Evolutionary conservation across 92 coral and sea anemone genomes (phyloP), one percentile per base, ranked within the genome.

Genomic region (Plumapathes pennacea): DNA sequence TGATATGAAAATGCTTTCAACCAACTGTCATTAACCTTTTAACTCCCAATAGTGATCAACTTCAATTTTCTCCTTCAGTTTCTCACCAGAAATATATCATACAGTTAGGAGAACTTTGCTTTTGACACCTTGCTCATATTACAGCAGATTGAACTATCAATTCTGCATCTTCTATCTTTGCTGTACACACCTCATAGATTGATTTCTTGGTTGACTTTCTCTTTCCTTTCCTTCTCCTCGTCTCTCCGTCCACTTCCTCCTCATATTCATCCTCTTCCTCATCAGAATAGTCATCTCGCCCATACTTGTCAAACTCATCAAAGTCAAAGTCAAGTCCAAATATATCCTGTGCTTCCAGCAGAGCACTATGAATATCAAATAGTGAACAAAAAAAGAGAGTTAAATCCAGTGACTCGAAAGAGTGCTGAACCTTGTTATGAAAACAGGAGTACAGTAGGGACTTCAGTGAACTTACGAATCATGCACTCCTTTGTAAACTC

Each of bases 291-390:
- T 80, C 97, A 2, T 85, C 97, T 53, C 74, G 79, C 5, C 94
- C 99, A 74, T 80, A 94, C 54, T 76, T 89, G 64, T 94, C 99
- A 94, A 94, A 94, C 25, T 94, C 99, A 53, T 90, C 99, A 75
- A 76, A 69, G 46, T 94, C 97, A 85, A 94, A 94, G 53, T 89
- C 99, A 59, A 94, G 73, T 13, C 99, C 99, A 85, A 94, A 94
- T n/a, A 90, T 94, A 70, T 94, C 99, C 62, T 94, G 99, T 7
- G 99, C 99, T 69, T 94, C 99, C 74, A 88, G 96, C 17, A 94
- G 64, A 15, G 99, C 99, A 48, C 97, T 91, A 43, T 20, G 24
- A 67, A 20, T 37, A 38, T 38, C 7, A 9, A 14, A 1, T 3
- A 26, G 0, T 27, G 14, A 14, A 2, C 30, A 10, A 6, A 15